Percentiles rank a stretch among this genome's conserved stretches.
Conservation (phyloP, 2,797 vertebrate species). For the Microctenopoma stevenorrisi region DNA sequence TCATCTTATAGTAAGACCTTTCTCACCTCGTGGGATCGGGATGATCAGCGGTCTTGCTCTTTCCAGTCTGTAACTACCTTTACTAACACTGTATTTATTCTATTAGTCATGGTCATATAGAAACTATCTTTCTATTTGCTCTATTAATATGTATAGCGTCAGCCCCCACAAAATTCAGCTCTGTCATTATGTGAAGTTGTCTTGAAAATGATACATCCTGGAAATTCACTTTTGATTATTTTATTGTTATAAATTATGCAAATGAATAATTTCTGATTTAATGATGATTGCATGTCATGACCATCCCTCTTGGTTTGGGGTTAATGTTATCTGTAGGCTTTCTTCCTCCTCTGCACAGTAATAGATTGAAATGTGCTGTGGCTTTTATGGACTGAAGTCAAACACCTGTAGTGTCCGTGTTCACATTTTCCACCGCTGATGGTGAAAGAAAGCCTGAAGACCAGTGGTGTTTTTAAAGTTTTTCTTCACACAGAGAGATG, state of each 20-base stretch:
- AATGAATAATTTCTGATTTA: constrained; percentile 67
- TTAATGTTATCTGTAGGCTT: constrained; percentile 73
- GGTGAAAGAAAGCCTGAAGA: constrained; percentile 51
- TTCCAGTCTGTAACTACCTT: constrained; percentile 67
- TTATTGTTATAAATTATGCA: constrained; percentile 58
- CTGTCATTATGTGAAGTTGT: constrained; percentile 74
- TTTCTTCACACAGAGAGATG: constrained; percentile 64
- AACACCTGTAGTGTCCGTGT: constrained; percentile 60
- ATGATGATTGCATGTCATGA: constrained; percentile 65
- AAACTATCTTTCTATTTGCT: constrained; percentile 77
- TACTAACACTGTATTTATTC: constrained; percentile 77
- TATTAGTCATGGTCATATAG: constrained; percentile 76
- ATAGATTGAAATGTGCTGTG: constrained; percentile 22
- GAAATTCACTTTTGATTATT: constrained; percentile 71
- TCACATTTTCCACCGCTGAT: constrained; percentile 45
- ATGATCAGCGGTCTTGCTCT: constrained; percentile 38
- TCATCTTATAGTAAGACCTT: constrained; percentile 27
- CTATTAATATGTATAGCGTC: constrained; percentile 73
- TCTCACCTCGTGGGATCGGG: constrained; percentile 5
- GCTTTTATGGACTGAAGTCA: constrained; percentile 53
- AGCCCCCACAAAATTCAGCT: constrained; percentile 66
- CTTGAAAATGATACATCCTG: constrained; percentile 65
- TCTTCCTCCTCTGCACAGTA: constrained; percentile 64
- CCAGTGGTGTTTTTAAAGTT: constrained; percentile 64
- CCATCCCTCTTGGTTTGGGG: constrained; percentile 54